A percentile compares a stretch with the other conserved stretches of the same genome.
phyloP scores from a whole-genome alignment of 2,888 invertebrate genomes.

The Limulus polyphemus region DNA sequence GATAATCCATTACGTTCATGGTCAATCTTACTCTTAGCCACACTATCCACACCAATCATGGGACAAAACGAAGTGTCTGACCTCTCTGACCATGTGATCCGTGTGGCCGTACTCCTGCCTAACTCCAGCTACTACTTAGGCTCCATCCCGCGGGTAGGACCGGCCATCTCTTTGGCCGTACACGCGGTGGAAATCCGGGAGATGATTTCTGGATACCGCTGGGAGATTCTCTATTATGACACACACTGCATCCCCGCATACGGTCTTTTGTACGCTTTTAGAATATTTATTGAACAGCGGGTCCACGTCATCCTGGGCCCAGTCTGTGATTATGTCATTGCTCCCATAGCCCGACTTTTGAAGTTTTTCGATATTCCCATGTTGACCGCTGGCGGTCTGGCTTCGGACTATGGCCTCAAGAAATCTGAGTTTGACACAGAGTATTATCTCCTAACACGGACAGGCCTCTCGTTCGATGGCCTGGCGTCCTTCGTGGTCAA shows the following conservation, averaged over 20 bases:
- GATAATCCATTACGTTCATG: too few species aligned
- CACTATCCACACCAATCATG: too few species aligned
- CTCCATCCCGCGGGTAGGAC: constrained; percentile 43
- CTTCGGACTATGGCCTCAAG: constrained; percentile 58
- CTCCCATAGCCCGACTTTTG: constrained; percentile 62
- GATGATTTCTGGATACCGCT: constrained; percentile 43
- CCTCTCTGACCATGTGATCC: constrained; percentile 2
- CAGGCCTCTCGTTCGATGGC: constrained; percentile 44
- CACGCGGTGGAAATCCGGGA: constrained; percentile 35
- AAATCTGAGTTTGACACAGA: constrained; percentile 59
- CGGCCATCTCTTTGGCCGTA: constrained; percentile 50
- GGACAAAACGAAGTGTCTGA: too few species aligned
- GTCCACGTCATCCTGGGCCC: constrained; percentile 22
- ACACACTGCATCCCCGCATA: constrained; percentile 29
- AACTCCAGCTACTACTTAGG: constrained; percentile 25
- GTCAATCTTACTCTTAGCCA: too few species aligned
- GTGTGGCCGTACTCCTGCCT: constrained; percentile 29
- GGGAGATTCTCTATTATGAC: constrained; percentile 27
- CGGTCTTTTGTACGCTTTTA: constrained; percentile 42
- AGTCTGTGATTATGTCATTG: constrained; percentile 35
- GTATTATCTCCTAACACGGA: constrained; percentile 62
- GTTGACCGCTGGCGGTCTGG: constrained; percentile 66
- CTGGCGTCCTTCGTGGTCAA: constrained; percentile 13
- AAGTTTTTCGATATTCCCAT: constrained; percentile 59
- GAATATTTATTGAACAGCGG: constrained; percentile 10